These are phyloP conservation scores for Drosophila suzukii DNA, from an alignment of 1,140 invertebrate genomes.

Conservation along the genomic window DNA sequence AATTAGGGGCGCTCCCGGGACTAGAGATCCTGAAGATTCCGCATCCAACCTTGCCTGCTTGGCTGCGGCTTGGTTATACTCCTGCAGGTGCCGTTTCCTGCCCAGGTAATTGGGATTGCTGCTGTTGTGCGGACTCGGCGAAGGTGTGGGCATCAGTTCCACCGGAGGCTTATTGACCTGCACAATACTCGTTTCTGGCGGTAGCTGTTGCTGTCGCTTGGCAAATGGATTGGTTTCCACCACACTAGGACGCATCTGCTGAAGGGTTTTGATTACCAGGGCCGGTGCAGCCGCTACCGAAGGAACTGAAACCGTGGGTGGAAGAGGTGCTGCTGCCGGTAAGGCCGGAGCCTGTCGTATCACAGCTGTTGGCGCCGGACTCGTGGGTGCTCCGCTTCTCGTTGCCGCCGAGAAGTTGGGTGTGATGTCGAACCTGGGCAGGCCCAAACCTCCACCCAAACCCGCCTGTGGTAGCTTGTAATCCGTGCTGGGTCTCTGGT, in stretches of 20 bases:
- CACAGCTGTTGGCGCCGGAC: constrained; percentile 28
- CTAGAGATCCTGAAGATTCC: constrained; percentile 14
- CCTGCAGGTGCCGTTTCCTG: constrained; percentile 72
- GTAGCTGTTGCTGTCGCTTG: constrained; percentile 37
- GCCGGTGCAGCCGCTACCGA: constrained; percentile 22
- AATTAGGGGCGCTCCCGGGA: neutral
- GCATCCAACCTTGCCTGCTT: constrained; percentile 56
- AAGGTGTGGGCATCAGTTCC: constrained; percentile 29
- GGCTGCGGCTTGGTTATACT: constrained; percentile 67
- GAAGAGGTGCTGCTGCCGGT: constrained; percentile 1
- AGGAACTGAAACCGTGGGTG: constrained; percentile 18
- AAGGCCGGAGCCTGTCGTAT: constrained; percentile 37
- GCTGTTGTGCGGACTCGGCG: constrained; percentile 49
- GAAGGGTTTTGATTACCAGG: constrained; percentile 46
- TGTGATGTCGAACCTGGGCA: constrained; percentile 86
- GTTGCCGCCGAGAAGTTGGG: constrained; percentile 86
- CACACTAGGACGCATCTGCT: constrained; percentile 57
- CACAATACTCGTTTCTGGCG: constrained; percentile 56
- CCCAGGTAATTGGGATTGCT: constrained; percentile 76
- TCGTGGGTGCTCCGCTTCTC: constrained; percentile 6
- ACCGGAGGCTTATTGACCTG: constrained; percentile 26
- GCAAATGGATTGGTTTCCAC: constrained; percentile 51
- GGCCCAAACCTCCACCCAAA: constrained; percentile 26
- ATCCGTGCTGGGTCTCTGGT: constrained; percentile 67
- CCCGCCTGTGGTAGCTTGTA: constrained; percentile 27